Percentiles rank a stretch among this genome's conserved stretches.
Evolutionary conservation across 2,888 invertebrate genomes (phyloP).

Genomic region (Eupithecia abbreviata): DNA sequence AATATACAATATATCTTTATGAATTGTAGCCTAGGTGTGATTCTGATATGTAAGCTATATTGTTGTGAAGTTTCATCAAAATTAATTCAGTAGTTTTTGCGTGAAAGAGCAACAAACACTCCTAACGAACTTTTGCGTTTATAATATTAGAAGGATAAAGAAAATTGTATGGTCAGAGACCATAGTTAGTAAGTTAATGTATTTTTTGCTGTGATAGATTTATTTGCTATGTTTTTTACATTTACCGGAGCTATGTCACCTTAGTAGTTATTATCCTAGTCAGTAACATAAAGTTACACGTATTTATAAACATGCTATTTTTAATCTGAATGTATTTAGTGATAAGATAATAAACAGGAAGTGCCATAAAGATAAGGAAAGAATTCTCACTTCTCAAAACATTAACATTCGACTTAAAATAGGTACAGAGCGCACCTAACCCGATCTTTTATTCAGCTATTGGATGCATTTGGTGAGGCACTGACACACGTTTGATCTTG

Average conservation of each 20-base stretch:
- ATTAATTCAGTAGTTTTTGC: too few relatives aligned
- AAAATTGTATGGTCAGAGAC: neutral
- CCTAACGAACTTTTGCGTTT: too few relatives aligned
- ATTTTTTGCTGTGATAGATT: conserved; percentile 14
- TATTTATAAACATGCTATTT: conserved; percentile 1
- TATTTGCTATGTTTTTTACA: neutral
- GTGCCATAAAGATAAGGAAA: conserved; percentile 1
- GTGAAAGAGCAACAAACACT: too few relatives aligned
- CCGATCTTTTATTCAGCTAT: too few relatives aligned
- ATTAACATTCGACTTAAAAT: neutral
- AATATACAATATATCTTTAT: too few relatives aligned
- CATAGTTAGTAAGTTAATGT: neutral
- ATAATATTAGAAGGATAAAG: neutral
- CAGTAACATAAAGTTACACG: neutral
- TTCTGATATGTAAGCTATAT: too few relatives aligned
- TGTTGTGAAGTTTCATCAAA: too few relatives aligned
- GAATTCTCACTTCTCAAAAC: neutral
- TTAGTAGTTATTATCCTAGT: conserved; percentile 2
- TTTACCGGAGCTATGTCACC: neutral
- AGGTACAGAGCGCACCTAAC: too few relatives aligned
- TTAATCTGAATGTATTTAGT: neutral
- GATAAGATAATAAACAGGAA: neutral
- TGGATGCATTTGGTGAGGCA: too few relatives aligned
- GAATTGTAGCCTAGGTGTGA: too few relatives aligned
- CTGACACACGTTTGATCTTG: too few relatives aligned